Evolutionary conservation across 2,797 vertebrate species (phyloP), one percentile per base, ranked within the genome.

Genomic region (Hyperoplus immaculatus): DNA sequence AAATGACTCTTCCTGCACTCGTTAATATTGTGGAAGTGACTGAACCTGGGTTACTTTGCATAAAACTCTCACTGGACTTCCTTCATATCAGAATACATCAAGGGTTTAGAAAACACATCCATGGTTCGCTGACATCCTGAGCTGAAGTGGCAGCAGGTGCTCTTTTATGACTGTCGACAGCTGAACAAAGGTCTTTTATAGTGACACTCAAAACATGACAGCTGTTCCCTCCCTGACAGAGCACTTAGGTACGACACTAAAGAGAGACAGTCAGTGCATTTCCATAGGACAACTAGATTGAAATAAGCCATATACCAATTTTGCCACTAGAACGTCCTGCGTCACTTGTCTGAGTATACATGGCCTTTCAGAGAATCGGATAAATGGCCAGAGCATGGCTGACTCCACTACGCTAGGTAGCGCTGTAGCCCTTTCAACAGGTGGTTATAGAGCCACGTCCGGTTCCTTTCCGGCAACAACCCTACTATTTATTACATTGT

Each of bases 131-230:
- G 13, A 55, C 46, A 53, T 29, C 49, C 29, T 6, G 12, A 47
- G 47, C 47, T 73, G 45, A 60, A 77, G 61, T 8, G 57, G 72
- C 63, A 80, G 43, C 80, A 85, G 75, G 60, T 84, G 14, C 29
- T 82, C 42, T 60, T 80, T 55, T 70, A 70, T 43, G 69, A 79
- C 75, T 59, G 63, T 7, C 5, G 18, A 64, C 80, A 83, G 79
- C 77, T 82, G 78, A 12, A 4, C 51, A 58, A 10, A 0, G n/a
- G 41, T 59, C 11, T 1, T 38, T 1, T 38, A 38, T 50, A 8
- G 21, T n/a, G 41, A 15, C 14, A 36, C 21, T 9, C 16, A 18
- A 56, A 15, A 68, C 12, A n/a, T 13, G 60, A 71, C 72, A 60
- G 72, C 69, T 68, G 56, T 60, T 45, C 14, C 0, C 57, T 66